A percentile compares a stretch with the other conserved stretches of the same genome.
Conservation (phyloP, 2,113 vertebrate species). For the Gadus chalcogrammus region DNA sequence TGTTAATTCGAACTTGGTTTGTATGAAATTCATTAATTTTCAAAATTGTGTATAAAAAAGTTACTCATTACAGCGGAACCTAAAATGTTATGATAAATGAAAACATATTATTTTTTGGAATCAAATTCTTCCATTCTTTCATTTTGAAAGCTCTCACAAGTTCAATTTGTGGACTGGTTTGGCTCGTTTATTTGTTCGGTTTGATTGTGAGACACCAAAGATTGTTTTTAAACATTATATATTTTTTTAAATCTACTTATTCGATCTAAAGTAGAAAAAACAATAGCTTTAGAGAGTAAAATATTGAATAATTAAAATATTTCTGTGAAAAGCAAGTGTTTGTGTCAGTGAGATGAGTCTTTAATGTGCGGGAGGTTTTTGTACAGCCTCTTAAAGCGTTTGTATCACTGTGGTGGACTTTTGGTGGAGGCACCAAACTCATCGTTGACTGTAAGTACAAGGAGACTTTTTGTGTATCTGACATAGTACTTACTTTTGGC, state of each 20-base stretch:
- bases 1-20: background rate
- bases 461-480: background rate
- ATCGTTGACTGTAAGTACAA: constrained; percentile 12
- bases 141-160: too few relatives aligned
- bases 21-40: background rate
- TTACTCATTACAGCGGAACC: too few relatives aligned
- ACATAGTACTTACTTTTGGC: too few relatives aligned
- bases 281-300: background rate
- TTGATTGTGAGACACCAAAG: background rate
- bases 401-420: constrained; percentile 18
- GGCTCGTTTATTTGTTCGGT: background rate
- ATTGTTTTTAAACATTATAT: background rate
- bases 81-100: background rate
- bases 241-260: too few relatives aligned
- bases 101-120: too few relatives aligned
- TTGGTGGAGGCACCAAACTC: constrained; percentile 11
- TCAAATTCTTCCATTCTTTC: too few relatives aligned
- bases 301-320: too few relatives aligned
- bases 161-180: too few relatives aligned
- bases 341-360: too few relatives aligned
- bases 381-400: background rate
- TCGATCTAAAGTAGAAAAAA: too few relatives aligned
- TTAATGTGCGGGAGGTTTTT: background rate
- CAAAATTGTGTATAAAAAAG: background rate
- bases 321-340: background rate